Evolutionary conservation across 2,797 vertebrate genomes (phyloP).

Genomic region (Octomys mimax): DNA sequence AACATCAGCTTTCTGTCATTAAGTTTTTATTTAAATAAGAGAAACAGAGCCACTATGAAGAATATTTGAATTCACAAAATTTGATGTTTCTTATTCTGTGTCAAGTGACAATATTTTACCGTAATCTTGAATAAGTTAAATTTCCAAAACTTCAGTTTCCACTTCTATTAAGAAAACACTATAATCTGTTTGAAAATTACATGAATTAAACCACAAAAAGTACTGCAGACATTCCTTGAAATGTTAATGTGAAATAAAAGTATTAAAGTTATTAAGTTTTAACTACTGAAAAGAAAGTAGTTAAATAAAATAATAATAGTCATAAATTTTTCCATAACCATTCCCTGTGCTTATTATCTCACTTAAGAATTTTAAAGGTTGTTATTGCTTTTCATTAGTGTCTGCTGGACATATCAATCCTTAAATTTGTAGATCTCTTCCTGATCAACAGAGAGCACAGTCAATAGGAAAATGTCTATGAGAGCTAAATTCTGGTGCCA

Average conservation of each 20-base stretch:
- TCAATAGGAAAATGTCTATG: background rate
- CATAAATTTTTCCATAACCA: background rate
- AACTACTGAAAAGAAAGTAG: too few species aligned
- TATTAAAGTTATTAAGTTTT: too few species aligned
- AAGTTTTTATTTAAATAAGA: background rate
- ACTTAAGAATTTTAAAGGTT: background rate
- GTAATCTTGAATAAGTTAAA: background rate
- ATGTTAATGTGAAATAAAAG: too few species aligned
- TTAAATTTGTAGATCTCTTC: background rate
- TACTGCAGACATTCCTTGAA: background rate
- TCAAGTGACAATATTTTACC: background rate
- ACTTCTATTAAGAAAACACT: conserved; percentile 18
- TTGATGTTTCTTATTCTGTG: conserved; percentile 4
- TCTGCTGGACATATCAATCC: background rate
- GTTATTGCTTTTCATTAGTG: background rate
- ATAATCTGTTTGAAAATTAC: background rate
- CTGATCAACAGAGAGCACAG: background rate
- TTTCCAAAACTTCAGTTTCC: background rate
- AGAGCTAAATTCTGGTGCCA: background rate
- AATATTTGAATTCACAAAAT: conserved; percentile 21
- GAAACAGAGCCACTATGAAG: background rate
- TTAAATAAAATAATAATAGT: background rate
- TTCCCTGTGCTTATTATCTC: conserved; percentile 15
- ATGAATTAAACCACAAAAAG: conserved; percentile 35
- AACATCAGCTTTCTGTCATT: background rate